Percentiles rank a stretch among this genome's conserved stretches.
These are phyloP conservation scores for Clistopyga incitator DNA, from an alignment of 2,888 invertebrate species.

Conservation along the genomic window DNA sequence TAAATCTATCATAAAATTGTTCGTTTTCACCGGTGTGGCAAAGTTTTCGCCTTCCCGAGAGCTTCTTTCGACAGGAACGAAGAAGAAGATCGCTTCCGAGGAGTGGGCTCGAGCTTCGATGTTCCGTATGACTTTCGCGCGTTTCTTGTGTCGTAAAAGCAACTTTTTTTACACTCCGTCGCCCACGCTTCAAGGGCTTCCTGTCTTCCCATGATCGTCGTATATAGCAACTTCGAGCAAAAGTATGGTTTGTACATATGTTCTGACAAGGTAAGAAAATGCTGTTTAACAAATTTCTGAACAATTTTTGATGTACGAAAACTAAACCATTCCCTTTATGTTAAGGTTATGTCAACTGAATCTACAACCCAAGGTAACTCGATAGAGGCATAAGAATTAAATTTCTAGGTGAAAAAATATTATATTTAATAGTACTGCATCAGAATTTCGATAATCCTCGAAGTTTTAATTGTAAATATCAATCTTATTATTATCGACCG, in stretches of 20 bases:
- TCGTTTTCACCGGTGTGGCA: conserved; percentile 64
- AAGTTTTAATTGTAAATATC: no score
- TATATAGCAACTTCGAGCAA: not conserved
- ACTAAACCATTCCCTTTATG: not conserved
- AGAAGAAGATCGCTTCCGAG: conserved; percentile 39
- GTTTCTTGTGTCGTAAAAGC: conserved; percentile 56
- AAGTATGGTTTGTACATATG: conserved; percentile 3
- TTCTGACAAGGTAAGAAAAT: conserved; percentile 19
- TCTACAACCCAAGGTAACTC: not conserved
- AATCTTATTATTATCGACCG: no score
- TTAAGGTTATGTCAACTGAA: not conserved
- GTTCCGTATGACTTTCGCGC: conserved; percentile 48
- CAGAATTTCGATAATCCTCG: no score
- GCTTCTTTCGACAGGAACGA: conserved; percentile 45
- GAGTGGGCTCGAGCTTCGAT: conserved; percentile 5
- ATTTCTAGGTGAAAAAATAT: no score
- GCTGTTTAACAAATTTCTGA: not conserved
- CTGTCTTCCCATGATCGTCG: conserved; percentile 32
- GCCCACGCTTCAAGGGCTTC: conserved; percentile 56
- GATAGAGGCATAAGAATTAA: not conserved
- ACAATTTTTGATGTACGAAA: not conserved
- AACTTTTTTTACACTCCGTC: conserved; percentile 65
- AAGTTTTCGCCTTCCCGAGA: conserved; percentile 60
- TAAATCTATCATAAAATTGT: conserved; percentile 71
- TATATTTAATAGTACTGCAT: no score